Base-by-base conservation (phyloP, 2,113 vertebrate genomes). In the Stigmatopora argus region DNA sequence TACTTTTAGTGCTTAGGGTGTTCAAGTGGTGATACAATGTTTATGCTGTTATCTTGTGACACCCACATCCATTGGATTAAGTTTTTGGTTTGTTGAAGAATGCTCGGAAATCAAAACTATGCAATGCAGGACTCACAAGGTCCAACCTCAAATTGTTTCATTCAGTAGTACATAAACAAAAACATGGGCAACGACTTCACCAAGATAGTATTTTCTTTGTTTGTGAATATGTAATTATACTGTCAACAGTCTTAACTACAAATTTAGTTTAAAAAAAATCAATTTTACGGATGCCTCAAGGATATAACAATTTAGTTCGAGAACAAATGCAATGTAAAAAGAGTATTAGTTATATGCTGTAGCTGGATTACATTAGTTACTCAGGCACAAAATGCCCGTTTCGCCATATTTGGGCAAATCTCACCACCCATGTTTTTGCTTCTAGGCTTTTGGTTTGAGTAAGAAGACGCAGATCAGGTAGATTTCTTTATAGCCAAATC, bases 371-470 rank as follows among this genome's bases (percentile, higher is more conserved):
- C n/a, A 51, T 51, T 51, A 48, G 6, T 46, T 46, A 46, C 11
- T 46, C 12, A 14, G 45, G 45, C 45, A 46, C 11, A 80, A 35
- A 63, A 58, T 77, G 74, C 78, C 76, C 73, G 67, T 68, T 70
- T 62, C 77, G 63, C 18, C 70, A 15, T 52, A 69, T 77, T 68
- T 73, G 69, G 62, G 64, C 48, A 13, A 75, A 31, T 31, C 15
- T 14, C 23, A 5, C 7, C 1, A 3, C 1, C 23, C 31, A n/a
- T 10, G 19, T 56, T 56, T 31, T 56, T 7, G 13, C 53, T 17
- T 5, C 31, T 6, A 72, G 76, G 53, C 75, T 75, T 72, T 83
- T 86, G 84, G 86, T 83, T 75, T 75, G 67, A 49, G 38, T 70
- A 81, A 71, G 82, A 75, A 78, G 67, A 81, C 14, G 51, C 41